A percentile compares a stretch with the other conserved stretches of the same genome.
Conservation (phyloP, 2,888 invertebrate genomes). For the Coleophora flavipennella region DNA sequence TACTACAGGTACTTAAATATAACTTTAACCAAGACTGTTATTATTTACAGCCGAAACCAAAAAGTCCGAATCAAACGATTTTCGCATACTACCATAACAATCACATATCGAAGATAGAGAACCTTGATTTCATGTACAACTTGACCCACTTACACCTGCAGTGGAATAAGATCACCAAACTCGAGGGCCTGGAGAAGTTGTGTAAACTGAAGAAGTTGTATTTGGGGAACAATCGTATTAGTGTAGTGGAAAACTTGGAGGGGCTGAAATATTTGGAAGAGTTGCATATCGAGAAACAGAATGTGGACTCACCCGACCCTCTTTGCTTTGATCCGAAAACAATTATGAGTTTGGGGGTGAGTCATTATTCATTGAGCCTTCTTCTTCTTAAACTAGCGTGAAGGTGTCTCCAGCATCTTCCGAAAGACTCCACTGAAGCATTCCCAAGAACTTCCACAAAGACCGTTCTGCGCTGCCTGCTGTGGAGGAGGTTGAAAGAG, state of each 20-base stretch:
- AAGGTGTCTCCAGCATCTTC: too few species aligned
- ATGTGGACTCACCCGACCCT: constrained; percentile 63
- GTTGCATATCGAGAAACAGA: constrained; percentile 79
- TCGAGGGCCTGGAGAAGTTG: constrained; percentile 76
- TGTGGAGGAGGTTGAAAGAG: too few species aligned
- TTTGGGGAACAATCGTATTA: constrained; percentile 78
- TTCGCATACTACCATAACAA: constrained; percentile 87
- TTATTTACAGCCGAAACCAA: constrained; percentile 52
- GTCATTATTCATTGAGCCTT: too few species aligned
- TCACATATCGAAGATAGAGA: constrained; percentile 80
- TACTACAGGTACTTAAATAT: too few species aligned
- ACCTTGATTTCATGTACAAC: constrained; percentile 75
- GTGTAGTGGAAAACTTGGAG: constrained; percentile 79
- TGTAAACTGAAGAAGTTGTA: constrained; percentile 83
- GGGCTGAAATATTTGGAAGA: constrained; percentile 73
- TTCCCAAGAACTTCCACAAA: too few species aligned
- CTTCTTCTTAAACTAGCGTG: too few species aligned
- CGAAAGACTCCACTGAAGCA: too few species aligned
- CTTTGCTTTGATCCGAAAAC: constrained; percentile 79
- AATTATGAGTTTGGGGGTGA: constrained; percentile 72
- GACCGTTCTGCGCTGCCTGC: too few species aligned
- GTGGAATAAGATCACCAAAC: constrained; percentile 81
- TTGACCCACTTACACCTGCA: constrained; percentile 81
- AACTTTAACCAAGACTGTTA: too few species aligned
- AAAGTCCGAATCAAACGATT: constrained; percentile 56